These are phyloP conservation scores for Podarcis muralis DNA, from an alignment of 2,113 vertebrate species.

Conservation along the genomic window DNA sequence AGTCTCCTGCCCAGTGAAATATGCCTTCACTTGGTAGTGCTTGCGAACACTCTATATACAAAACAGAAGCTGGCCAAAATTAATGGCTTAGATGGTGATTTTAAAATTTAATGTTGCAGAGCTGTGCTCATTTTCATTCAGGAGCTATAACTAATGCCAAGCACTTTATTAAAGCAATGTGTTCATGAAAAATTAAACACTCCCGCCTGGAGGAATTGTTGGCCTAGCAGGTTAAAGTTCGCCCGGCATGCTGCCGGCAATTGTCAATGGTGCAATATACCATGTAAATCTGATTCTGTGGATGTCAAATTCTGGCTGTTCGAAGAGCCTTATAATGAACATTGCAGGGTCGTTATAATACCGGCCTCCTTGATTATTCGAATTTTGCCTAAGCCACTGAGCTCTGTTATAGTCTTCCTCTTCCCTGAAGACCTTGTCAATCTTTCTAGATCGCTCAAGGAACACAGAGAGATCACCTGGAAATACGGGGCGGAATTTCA, in stretches of 20 bases:
- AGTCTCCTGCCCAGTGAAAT: slow-evolving; percentile 56
- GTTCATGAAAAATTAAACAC: slow-evolving; percentile 62
- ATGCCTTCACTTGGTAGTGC: slow-evolving; percentile 51
- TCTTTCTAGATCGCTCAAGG: fast-evolving
- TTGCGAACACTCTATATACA: slow-evolving; percentile 14
- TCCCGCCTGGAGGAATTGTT: slow-evolving; percentile 55
- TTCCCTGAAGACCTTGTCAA: not conserved
- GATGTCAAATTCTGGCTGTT: slow-evolving; percentile 1
- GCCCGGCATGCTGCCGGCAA: slow-evolving; percentile 27
- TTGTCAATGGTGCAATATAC: slow-evolving; percentile 48
- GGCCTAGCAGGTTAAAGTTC: slow-evolving; percentile 62
- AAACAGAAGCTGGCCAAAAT: slow-evolving; percentile 52
- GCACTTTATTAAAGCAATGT: slow-evolving; percentile 67
- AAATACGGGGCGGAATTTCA: not conserved
- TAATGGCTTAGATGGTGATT: slow-evolving; percentile 54
- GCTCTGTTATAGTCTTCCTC: not conserved
- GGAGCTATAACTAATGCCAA: slow-evolving; percentile 69
- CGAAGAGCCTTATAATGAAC: slow-evolving; percentile 13
- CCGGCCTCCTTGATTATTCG: not conserved
- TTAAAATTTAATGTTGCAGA: slow-evolving; percentile 71
- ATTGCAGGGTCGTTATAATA: not conserved
- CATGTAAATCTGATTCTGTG: slow-evolving; percentile 37
- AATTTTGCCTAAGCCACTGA: not conserved
- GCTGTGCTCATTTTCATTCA: slow-evolving; percentile 72
- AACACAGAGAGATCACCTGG: not conserved